Conservation (phyloP, 2,797 vertebrate genomes). For the Austrolebias charrua region DNA sequence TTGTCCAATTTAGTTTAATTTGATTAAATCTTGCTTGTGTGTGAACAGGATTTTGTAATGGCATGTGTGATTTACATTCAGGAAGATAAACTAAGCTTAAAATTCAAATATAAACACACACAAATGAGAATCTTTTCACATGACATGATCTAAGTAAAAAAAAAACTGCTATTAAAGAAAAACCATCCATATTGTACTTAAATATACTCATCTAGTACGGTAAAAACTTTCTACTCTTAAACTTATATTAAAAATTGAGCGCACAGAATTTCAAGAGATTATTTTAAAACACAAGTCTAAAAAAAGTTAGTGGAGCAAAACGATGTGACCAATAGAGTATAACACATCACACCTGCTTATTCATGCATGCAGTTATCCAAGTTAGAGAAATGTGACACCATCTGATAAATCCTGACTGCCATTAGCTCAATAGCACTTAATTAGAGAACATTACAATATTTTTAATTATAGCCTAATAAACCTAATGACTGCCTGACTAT, state of each 20-base stretch:
- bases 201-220: not conserved
- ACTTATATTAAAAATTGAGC: not conserved
- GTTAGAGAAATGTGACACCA: no score
- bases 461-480: no score
- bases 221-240: not conserved
- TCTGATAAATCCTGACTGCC: no score
- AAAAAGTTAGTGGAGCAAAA: not conserved
- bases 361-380: not conserved
- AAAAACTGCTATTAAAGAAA: not conserved
- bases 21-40: no score
- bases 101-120: not conserved
- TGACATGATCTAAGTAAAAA: not conserved
- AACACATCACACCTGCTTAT: slow-evolving; percentile 1
- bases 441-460: no score
- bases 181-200: not conserved
- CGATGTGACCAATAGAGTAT: not conserved
- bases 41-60: no score
- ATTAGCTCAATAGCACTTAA: no score
- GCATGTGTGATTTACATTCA: no score
- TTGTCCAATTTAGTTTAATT: no score
- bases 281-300: not conserved
- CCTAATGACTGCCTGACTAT: no score
- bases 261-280: no score
- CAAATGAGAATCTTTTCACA: not conserved
- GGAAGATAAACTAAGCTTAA: not conserved